Evolutionary conservation across 2,888 invertebrate genomes (phyloP).

Genomic region (Agrenia bidenticulata): DNA sequence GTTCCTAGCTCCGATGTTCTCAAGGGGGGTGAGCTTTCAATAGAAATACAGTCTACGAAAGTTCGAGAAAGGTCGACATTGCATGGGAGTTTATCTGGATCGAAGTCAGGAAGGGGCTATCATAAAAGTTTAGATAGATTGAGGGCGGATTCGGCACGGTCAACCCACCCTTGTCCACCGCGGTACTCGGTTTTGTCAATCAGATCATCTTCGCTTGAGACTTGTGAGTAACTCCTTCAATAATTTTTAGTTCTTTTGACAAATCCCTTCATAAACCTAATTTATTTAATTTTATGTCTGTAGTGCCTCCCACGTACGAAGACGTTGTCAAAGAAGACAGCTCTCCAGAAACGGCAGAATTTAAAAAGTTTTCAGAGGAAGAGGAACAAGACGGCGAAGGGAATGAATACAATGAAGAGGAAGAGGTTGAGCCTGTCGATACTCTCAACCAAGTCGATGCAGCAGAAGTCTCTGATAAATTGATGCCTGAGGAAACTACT

Average conservation of each 20-base stretch:
- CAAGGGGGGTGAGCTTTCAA: neutral
- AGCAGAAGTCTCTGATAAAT: too few relatives aligned
- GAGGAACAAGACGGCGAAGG: neutral
- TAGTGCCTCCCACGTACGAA: slow-evolving; percentile 1
- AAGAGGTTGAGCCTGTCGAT: neutral
- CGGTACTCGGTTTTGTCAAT: neutral
- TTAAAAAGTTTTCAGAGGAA: neutral
- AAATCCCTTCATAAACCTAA: neutral
- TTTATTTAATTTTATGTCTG: neutral
- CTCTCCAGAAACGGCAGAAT: neutral
- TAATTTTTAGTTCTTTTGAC: neutral
- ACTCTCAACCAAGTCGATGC: neutral
- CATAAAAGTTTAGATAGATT: neutral
- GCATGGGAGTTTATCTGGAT: neutral
- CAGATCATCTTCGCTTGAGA: neutral
- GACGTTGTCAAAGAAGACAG: slow-evolving; percentile 5
- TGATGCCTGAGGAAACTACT: too few relatives aligned
- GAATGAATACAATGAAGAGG: neutral
- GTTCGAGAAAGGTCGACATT: neutral
- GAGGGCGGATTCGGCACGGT: neutral
- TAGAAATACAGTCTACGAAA: neutral
- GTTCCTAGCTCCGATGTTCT: too few relatives aligned
- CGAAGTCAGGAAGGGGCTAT: neutral
- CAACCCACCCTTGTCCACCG: neutral
- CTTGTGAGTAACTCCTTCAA: neutral